Evolutionary conservation across 1,140 invertebrate genomes (phyloP), one percentile per base, ranked within the genome.

Genomic region (Hyles euphorbiae): DNA sequence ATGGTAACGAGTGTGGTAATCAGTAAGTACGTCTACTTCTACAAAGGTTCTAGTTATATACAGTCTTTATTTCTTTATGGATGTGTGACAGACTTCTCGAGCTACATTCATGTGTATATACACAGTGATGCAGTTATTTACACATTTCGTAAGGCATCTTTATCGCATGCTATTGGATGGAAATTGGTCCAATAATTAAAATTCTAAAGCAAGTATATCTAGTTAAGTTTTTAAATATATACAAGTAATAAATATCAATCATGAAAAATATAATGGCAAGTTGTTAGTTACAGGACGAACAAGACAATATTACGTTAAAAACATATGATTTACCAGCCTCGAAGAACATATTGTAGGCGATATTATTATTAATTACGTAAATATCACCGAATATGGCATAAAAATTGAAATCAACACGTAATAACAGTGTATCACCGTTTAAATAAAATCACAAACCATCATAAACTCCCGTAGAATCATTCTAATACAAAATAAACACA

Each of bases 251-350:
- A 88, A 87, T 87, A 87, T 84, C 74, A 73, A 79, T 86, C 76
- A 75, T 80, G 83, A 87, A 85, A 78, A 70, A 70, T 74, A 77
- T 70, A 87, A 88, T 88, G 86, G 86, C 86, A 88, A 88, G 86
- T 88, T 71, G 80, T 81, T 85, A 84, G 78, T 85, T 77, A 83
- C 68, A 81, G 78, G 75, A 79, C 70, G 66, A 71, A 76, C 67
- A 67, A 67, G 75, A 79, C 65, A 65, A 63, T 71, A 76, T 74
- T 74, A 59, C 68, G 69, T 61, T 72, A 72, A 71, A 70, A 68
- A 70, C 61, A 72, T 70, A 70, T 65, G 59, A 59, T 65, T 61
- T 52, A 72, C 68, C 72, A 88, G 83, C 83, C 83, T 88, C 83
- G 70, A 76, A 75, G 58, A 67, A 75, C 73, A 78, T 76, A 83